Evolutionary conservation across 2,797 vertebrate genomes (phyloP).

Genomic region (Kryptolebias ocellatus): DNA sequence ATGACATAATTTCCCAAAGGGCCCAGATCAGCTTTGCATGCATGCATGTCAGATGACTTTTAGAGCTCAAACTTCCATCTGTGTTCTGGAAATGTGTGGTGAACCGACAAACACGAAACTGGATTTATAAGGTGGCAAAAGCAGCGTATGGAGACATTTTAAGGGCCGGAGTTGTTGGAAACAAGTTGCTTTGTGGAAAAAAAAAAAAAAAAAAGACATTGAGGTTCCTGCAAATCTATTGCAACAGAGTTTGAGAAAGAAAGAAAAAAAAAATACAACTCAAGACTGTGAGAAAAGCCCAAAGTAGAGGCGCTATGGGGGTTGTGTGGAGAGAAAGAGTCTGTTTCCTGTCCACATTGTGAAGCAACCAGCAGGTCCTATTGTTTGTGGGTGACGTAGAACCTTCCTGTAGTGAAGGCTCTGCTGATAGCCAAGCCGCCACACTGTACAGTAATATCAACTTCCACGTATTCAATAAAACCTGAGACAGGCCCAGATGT

Average conservation of each 20-base stretch:
- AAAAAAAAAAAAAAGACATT: slow-evolving; percentile 15
- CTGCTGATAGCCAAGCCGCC: slow-evolving; percentile 63
- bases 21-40: slow-evolving; percentile 24
- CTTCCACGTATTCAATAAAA: slow-evolving; percentile 77
- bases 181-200: slow-evolving; percentile 41
- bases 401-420: slow-evolving; percentile 78
- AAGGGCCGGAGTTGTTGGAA: slow-evolving; percentile 26
- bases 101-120: slow-evolving; percentile 21
- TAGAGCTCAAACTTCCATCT: slow-evolving; percentile 41
- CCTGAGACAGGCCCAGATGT: slow-evolving; percentile 60
- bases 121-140: slow-evolving; percentile 9
- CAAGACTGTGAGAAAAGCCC: slow-evolving; percentile 54
- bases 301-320: slow-evolving; percentile 33
- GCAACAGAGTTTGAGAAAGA: slow-evolving; percentile 1
- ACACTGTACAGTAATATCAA: slow-evolving; percentile 64
- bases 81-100: slow-evolving; percentile 42
- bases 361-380: slow-evolving; percentile 63
- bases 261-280: slow-evolving; percentile 1
- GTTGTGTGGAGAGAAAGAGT: slow-evolving; percentile 42
- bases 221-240: slow-evolving; percentile 34
- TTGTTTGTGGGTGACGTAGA: slow-evolving; percentile 72
- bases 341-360: slow-evolving; percentile 71
- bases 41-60: slow-evolving; percentile 34
- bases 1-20: slow-evolving; percentile 48
- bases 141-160: not conserved